A percentile compares a stretch with the other conserved stretches of the same genome.
Conservation (phyloP, 2,113 vertebrate genomes). For the Thunnus maccoyii region DNA sequence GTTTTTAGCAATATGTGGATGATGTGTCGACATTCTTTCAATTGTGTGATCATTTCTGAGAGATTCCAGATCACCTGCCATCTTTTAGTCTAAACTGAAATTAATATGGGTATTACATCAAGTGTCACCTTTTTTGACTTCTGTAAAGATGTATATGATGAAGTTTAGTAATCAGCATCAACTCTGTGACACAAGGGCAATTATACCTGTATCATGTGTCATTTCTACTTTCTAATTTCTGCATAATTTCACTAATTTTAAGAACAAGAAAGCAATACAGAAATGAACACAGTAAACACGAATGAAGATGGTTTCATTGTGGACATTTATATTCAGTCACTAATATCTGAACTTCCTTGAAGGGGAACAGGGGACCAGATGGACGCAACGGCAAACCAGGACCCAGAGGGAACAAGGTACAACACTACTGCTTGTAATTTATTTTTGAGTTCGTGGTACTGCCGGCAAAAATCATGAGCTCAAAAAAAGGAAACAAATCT, state of each 20-base stretch:
- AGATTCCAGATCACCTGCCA: neutral
- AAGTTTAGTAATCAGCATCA: no score
- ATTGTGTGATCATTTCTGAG: no score
- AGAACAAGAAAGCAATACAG: neutral
- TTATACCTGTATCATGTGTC: no score
- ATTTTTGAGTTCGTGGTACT: neutral
- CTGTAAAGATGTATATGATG: no score
- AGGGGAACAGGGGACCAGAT: slow-evolving; percentile 88
- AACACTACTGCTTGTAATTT: neutral
- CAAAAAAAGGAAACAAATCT: neutral
- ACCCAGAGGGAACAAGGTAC: slow-evolving; percentile 87
- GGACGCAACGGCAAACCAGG: slow-evolving; percentile 85
- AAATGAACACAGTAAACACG: neutral
- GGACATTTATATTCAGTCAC: neutral
- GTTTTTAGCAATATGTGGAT: no score
- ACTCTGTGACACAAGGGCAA: no score
- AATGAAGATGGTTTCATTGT: neutral
- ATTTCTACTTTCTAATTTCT: no score
- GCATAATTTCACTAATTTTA: no score
- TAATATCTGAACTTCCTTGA: slow-evolving; percentile 59
- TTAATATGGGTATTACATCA: neutral
- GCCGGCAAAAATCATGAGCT: neutral
- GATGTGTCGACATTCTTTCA: no score
- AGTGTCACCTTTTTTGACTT: no score
- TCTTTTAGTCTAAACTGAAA: neutral